These are phyloP conservation scores for Dendrophyllia cribrosa DNA, from an alignment of 64 coral and sea anemone genomes.

Conservation along the genomic window DNA sequence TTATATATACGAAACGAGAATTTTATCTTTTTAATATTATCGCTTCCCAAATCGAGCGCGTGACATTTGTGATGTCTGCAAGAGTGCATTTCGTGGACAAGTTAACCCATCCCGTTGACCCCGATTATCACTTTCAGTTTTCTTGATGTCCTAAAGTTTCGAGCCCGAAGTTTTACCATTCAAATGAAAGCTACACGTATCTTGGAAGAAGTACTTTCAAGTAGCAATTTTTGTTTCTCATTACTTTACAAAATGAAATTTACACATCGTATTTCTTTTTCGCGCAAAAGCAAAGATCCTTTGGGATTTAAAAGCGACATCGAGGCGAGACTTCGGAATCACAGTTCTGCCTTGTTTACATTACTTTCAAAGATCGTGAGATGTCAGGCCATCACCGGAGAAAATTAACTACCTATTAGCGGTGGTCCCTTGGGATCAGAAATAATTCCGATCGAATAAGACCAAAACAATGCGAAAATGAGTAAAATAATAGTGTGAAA, in stretches of 20 bases:
- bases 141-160: not conserved
- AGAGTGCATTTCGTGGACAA: not conserved
- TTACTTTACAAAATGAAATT: not conserved
- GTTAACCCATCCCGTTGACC: not conserved
- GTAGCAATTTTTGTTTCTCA: no score
- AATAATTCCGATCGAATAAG: not conserved
- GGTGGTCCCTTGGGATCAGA: not conserved
- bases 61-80: not conserved
- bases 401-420: slow-evolving; percentile 16
- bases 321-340: not conserved
- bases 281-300: not conserved
- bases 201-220: no score
- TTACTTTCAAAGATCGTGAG: not conserved
- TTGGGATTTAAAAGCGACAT: not conserved
- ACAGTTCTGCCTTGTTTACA: not conserved
- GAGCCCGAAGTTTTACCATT: not conserved
- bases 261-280: not conserved
- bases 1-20: no score
- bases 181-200: no score
- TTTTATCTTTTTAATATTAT: no score
- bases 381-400: not conserved
- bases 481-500: not conserved
- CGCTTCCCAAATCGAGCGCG: no score
- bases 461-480: slow-evolving; percentile 12
- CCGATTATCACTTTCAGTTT: not conserved